A percentile compares a stretch with the other conserved stretches of the same genome.
These are phyloP conservation scores for Drosophila virilis DNA, from an alignment of 1,140 invertebrate species.

Conservation along the genomic window DNA sequence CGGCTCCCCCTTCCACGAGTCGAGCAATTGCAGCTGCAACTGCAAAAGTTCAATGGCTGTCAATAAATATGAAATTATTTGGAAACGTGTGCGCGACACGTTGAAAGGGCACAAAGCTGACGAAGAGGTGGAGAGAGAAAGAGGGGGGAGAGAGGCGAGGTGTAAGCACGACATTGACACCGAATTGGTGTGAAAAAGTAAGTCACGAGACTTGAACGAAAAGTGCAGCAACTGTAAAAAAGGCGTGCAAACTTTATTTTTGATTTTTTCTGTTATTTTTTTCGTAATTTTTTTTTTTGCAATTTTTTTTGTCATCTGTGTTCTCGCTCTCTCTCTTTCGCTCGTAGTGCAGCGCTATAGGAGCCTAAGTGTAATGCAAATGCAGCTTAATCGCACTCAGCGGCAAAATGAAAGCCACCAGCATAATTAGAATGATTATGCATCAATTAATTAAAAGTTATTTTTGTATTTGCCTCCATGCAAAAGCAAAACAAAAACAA, in stretches of 20 bases:
- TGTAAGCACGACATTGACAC: conserved; percentile 59
- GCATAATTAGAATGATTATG: conserved; percentile 65
- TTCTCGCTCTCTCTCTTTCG: neutral
- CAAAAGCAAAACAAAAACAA: conserved; percentile 38
- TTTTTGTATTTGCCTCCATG: conserved; percentile 52
- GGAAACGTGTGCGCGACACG: conserved; percentile 22
- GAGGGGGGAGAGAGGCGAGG: neutral
- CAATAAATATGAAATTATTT: conserved; percentile 53
- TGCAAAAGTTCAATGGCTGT: conserved; percentile 48
- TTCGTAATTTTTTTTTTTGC: neutral
- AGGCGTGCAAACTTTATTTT: conserved; percentile 2
- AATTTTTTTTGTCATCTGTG: neutral
- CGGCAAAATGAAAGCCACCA: conserved; percentile 41
- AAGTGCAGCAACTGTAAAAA: conserved; percentile 17
- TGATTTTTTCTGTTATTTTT: neutral
- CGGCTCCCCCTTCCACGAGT: neutral
- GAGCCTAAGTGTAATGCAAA: conserved; percentile 32
- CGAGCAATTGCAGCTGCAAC: conserved; percentile 2
- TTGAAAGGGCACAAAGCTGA: neutral
- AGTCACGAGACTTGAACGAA: conserved; percentile 46
- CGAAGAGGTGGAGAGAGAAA: neutral
- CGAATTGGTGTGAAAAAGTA: conserved; percentile 58
- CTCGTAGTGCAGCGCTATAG: neutral
- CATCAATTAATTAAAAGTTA: conserved; percentile 76
- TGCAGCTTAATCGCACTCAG: conserved; percentile 31